These are phyloP conservation scores for Metopia argyrocephala DNA, from an alignment of 2,888 invertebrate species.

Conservation along the genomic window DNA sequence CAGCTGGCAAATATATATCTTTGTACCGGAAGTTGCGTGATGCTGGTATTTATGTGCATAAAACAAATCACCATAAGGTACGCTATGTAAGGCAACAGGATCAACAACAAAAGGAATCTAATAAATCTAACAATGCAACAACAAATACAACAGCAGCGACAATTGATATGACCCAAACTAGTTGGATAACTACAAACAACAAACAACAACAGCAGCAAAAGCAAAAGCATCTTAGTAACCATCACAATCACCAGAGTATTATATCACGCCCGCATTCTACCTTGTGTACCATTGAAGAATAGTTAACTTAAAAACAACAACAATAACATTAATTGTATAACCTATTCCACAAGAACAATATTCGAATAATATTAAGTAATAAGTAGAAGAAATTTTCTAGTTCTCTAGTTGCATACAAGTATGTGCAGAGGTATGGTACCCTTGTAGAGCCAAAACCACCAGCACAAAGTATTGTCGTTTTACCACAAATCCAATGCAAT, in stretches of 20 bases:
- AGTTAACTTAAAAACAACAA: constrained; percentile 6
- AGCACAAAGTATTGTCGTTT: constrained; percentile 34
- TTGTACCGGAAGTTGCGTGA: constrained; percentile 86
- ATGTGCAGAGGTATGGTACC: neutral
- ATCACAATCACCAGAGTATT: constrained; percentile 64
- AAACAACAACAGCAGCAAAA: constrained; percentile 54
- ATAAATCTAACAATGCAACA: constrained; percentile 53
- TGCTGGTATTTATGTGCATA: constrained; percentile 80
- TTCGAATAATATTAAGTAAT: too few species aligned
- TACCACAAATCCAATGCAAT: constrained; percentile 47
- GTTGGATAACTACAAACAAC: constrained; percentile 46
- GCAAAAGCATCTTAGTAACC: constrained; percentile 42
- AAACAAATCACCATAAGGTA: constrained; percentile 65
- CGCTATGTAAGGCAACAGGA: constrained; percentile 51
- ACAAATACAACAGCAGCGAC: constrained; percentile 34
- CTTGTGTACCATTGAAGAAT: constrained; percentile 74
- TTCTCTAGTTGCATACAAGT: neutral
- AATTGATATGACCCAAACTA: constrained; percentile 38
- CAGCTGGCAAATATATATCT: constrained; percentile 91
- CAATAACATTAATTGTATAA: neutral
- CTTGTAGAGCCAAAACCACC: too few species aligned
- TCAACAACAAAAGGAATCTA: constrained; percentile 46
- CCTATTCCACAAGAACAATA: neutral
- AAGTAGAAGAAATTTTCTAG: too few species aligned
- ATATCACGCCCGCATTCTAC: constrained; percentile 68